A percentile compares a stretch with the other conserved stretches of the same genome.
Evolutionary conservation across 2,113 vertebrate genomes (phyloP).

Genomic region (Brachypodius melanocephalos): DNA sequence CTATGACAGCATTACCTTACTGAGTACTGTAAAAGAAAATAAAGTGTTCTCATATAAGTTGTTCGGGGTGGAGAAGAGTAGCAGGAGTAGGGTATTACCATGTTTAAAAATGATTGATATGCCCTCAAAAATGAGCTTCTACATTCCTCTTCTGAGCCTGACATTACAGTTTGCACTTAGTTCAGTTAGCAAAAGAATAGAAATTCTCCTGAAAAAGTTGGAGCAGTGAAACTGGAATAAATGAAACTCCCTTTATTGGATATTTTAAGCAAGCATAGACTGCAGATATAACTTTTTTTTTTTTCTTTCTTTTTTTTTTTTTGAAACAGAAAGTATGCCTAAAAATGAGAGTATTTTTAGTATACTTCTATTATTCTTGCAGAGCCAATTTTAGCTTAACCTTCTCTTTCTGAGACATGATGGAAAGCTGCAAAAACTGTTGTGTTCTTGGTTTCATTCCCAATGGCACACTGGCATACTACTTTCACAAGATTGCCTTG

Average conservation of each 20-base stretch:
- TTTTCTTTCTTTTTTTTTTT: not conserved
- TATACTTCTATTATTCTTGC: not conserved
- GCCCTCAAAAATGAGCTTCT: not conserved
- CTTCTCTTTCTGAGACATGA: not conserved
- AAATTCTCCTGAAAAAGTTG: not conserved
- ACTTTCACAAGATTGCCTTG: not conserved
- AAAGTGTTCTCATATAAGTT: not conserved
- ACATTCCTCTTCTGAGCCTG: not conserved
- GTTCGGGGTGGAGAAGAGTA: not conserved
- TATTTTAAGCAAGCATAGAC: conserved; percentile 19
- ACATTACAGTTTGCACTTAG: not conserved
- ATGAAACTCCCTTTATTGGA: not conserved
- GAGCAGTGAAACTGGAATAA: not conserved
- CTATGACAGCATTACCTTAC: not conserved
- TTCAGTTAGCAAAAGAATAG: not conserved
- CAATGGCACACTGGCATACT: not conserved
- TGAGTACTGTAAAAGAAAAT: not conserved
- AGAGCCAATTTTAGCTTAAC: conserved; percentile 34
- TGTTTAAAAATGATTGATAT: not conserved
- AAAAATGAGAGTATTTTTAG: conserved; percentile 30
- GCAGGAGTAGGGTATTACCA: not conserved
- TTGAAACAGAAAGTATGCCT: not conserved
- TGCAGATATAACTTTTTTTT: not conserved
- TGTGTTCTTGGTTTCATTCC: conserved; percentile 27
- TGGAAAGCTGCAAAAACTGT: not conserved